Percentiles rank a stretch among this genome's conserved stretches.
Evolutionary conservation across 1,140 invertebrate species (phyloP).

Genomic region (Drosophila repleta): DNA sequence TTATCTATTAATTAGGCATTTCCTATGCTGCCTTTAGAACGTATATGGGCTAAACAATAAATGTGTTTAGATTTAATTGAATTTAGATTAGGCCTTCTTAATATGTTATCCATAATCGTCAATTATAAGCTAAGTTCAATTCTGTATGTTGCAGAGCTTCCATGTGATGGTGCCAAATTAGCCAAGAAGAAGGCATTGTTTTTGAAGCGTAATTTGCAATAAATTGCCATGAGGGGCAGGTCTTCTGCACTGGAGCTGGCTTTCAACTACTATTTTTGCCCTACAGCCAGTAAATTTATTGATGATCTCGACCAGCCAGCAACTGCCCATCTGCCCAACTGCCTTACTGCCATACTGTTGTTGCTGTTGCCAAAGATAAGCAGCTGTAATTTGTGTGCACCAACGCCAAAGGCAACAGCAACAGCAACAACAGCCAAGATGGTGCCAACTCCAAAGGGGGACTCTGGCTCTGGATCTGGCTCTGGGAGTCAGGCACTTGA

Average conservation of each 20-base stretch:
- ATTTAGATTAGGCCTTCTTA: too few relatives aligned
- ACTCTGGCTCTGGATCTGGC: not conserved
- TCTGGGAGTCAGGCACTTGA: slow-evolving; percentile 42
- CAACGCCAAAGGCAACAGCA: slow-evolving; percentile 69
- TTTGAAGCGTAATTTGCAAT: slow-evolving; percentile 81
- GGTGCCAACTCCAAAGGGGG: slow-evolving; percentile 49
- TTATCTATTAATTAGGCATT: not conserved
- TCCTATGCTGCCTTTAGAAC: too few relatives aligned
- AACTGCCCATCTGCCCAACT: slow-evolving; percentile 20
- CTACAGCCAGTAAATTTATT: slow-evolving; percentile 74
- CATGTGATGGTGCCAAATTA: slow-evolving; percentile 58
- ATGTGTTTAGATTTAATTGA: too few relatives aligned
- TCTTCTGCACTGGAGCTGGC: slow-evolving; percentile 23
- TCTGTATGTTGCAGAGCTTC: not conserved
- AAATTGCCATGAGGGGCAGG: slow-evolving; percentile 67
- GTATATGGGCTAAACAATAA: too few relatives aligned
- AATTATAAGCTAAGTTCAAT: too few relatives aligned
- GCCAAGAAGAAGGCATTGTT: slow-evolving; percentile 69
- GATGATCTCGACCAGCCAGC: slow-evolving; percentile 66
- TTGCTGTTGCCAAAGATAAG: slow-evolving; percentile 74
- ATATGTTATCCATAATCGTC: too few relatives aligned
- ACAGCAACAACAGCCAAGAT: slow-evolving; percentile 31
- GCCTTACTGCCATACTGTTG: slow-evolving; percentile 40
- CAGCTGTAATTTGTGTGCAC: slow-evolving; percentile 78
- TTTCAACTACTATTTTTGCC: slow-evolving; percentile 67